Conservation (phyloP, 1,140 invertebrate genomes). For the Orius laevigatus region DNA sequence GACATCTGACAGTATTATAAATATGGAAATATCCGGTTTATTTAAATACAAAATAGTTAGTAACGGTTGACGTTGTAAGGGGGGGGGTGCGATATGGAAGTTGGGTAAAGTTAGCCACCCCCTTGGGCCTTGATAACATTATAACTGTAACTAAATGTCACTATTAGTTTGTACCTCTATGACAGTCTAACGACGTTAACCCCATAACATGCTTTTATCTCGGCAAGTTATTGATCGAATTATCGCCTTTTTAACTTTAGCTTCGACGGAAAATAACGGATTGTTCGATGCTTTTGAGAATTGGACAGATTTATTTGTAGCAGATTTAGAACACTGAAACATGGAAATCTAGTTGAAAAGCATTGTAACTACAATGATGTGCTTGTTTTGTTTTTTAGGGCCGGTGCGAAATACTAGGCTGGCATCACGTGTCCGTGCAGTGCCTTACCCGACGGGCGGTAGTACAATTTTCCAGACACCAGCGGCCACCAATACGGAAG, state of each 20-base stretch:
- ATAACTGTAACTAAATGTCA: slow-evolving; percentile 13
- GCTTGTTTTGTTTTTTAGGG: slow-evolving; percentile 5
- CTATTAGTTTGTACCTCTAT: slow-evolving; percentile 7
- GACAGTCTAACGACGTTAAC: slow-evolving; percentile 7
- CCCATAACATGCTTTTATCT: not conserved
- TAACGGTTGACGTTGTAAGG: not conserved
- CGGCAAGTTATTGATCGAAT: not conserved
- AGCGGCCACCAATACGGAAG: not conserved
- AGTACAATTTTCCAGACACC: slow-evolving; percentile 3
- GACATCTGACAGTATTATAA: too few relatives aligned
- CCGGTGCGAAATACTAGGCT: slow-evolving; percentile 16
- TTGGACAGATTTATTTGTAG: too few relatives aligned
- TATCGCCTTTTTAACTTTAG: slow-evolving; percentile 3
- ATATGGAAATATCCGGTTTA: too few relatives aligned
- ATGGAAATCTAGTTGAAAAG: too few relatives aligned
- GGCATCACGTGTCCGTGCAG: slow-evolving; percentile 16
- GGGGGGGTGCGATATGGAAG: slow-evolving; percentile 7
- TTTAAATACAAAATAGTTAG: too few relatives aligned
- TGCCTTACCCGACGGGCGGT: slow-evolving; percentile 15
- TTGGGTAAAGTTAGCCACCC: slow-evolving; percentile 10
- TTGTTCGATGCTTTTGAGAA: too few relatives aligned
- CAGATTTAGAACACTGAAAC: too few relatives aligned
- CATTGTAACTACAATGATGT: not conserved
- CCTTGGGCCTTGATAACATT: slow-evolving; percentile 9
- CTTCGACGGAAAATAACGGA: too few relatives aligned